Evolutionary conservation across 92 coral and sea anemone species (phyloP), one percentile per base, ranked within the genome.

Genomic region (Epizoanthus stellaris): DNA sequence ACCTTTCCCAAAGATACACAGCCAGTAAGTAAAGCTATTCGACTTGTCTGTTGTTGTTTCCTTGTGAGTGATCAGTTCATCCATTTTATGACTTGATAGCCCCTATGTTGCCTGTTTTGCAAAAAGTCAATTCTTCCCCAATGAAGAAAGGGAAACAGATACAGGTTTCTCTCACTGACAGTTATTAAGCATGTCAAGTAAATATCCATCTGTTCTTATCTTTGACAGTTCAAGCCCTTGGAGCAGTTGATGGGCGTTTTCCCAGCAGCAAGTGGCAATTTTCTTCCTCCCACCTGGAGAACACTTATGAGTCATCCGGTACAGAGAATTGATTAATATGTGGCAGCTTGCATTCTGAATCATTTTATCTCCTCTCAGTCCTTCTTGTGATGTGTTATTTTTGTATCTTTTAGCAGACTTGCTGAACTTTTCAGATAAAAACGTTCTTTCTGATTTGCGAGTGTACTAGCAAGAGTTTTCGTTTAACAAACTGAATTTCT

Each of bases 181-280:
- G 36, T 1, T 30, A 0, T 30, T 30, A 30, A 30, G 2, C 36
- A 30, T 30, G 56, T 13, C 10, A 52, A 75, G 80, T 34, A 57
- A 6, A 75, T 54, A 54, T 12, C 39, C 3, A 39, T 43, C 9
- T 62, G 52, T 43, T 20, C 9, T 63, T 62, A 42, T 49, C 83
- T 49, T 67, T 90, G 64, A 60, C 84, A 97, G 99, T 97, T 97
- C 90, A 93, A 97, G 30, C 99, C 99, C 45, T 82, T 97, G 70
- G 99, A 97, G 70, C 99, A 97, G 89, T 67, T 97, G 77, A 97
- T 97, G 99, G 95, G 99, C 42, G 99, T 97, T 21, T 97, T 97
- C 68, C 99, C 99, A 57, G 98, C 99, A 34, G 99, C 99, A 10
- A 97, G 99, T 86, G 99, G 99, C 0, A 97, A 93, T 7, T 97